Evolutionary conservation across 1,140 invertebrate genomes (phyloP), one percentile per base, ranked within the genome.

Genomic region (Heliconius hermathena): DNA sequence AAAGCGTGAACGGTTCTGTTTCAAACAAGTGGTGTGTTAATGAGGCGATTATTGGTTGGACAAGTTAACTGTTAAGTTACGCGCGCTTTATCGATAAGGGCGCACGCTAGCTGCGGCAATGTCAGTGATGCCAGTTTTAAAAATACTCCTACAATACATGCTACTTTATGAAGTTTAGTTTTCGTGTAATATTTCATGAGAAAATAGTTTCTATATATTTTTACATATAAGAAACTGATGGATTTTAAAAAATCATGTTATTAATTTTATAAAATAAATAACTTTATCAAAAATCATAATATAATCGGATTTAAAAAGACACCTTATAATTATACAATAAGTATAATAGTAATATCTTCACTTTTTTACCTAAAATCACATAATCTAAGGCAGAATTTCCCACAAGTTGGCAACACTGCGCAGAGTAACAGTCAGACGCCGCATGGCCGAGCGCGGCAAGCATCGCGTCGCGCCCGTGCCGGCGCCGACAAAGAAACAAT

Each of bases 401-500:
- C 60, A 29, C 60, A 54, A 75, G 74, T 54, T 82, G 83, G 81
- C 79, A 83, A 78, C 85, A 82, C 85, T 77, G 76, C 26, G 60
- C 38, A 74, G 22, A 72, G 78, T 80, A 79, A 13, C 79, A 81
- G 89, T 87, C 91, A 91, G 90, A 91, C 88, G 91, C 88, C 90
- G 91, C 87, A 94, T 94, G 93, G 93, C 93, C 87, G 93, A 94
- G 82, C 93, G 93, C 84, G 87, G 89, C 80, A 93, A 87, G 85
- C 87, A 94, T 77, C 93, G 93, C 88, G 91, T 94, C 88, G 91
- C 91, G 91, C 91, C 93, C 81, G 85, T 87, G 76, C 95, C 95
- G 83, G 95, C 95, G 85, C 95, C 94, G 77, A 94, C 93, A 75
- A 95, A 95, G 79, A 95, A 94, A 85, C 95, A 95, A 74, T 95